A percentile compares a stretch with the other conserved stretches of the same genome.
Conservation (phyloP, 1,140 invertebrate species). For the Mesaphorura yosii region DNA sequence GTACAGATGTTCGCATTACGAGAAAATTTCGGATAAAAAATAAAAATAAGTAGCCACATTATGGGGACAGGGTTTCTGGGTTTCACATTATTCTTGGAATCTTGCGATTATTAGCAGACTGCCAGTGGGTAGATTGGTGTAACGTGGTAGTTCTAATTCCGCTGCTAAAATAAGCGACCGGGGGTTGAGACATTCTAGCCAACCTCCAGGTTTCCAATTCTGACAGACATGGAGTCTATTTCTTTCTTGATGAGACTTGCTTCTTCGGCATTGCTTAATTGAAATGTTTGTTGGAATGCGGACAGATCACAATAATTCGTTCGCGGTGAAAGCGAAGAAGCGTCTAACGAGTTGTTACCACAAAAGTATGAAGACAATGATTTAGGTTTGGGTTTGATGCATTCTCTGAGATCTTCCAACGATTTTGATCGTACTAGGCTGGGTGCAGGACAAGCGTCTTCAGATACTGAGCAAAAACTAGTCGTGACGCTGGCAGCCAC, state of each 20-base stretch:
- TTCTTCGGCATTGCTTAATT: background rate
- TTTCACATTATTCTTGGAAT: too few relatives aligned
- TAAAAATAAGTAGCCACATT: too few relatives aligned
- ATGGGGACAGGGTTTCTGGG: too few relatives aligned
- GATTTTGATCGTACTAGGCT: conserved; percentile 16
- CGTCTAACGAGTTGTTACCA: conserved; percentile 3
- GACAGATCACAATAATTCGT: background rate
- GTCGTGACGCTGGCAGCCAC: background rate
- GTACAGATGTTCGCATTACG: too few relatives aligned
- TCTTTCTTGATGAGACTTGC: conserved; percentile 11
- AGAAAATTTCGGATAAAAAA: too few relatives aligned
- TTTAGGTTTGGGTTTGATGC: conserved; percentile 13
- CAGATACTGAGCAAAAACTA: too few relatives aligned
- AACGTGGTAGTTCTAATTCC: too few relatives aligned
- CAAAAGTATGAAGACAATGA: background rate
- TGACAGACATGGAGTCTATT: conserved; percentile 19
- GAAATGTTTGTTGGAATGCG: background rate
- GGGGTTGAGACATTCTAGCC: too few relatives aligned
- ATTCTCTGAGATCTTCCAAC: conserved; percentile 23
- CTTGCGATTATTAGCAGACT: too few relatives aligned
- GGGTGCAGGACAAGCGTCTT: conserved; percentile 14
- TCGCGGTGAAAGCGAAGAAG: conserved; percentile 10
- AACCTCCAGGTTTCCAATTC: conserved; percentile 20
- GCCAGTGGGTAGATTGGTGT: too few relatives aligned
- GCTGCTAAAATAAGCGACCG: too few relatives aligned